Conservation (phyloP, 2,888 invertebrate species). For the Zeuzera pyrina region DNA sequence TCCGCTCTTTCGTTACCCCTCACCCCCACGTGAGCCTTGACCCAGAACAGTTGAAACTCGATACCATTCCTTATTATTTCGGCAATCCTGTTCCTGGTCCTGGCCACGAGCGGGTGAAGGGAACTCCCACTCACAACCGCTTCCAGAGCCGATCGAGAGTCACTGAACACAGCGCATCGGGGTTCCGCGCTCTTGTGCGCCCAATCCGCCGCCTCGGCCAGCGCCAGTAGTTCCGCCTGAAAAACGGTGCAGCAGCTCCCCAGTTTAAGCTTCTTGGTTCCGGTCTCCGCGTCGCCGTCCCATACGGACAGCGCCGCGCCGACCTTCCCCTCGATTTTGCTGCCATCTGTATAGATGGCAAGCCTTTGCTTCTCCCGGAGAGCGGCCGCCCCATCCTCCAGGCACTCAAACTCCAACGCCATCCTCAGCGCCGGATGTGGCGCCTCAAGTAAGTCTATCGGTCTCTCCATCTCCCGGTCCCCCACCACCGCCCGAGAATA, state of each 20-base stretch:
- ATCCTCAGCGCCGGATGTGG: not conserved
- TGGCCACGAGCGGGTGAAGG: conserved; percentile 2
- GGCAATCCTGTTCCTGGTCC: not conserved
- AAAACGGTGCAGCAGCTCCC: not conserved
- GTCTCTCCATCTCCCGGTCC: not conserved
- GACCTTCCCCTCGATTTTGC: not conserved
- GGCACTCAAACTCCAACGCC: not conserved
- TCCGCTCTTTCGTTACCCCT: conserved; percentile 9
- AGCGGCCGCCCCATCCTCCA: no score
- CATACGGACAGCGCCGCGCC: not conserved
- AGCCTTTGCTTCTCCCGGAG: not conserved
- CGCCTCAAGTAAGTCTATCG: not conserved
- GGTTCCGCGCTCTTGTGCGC: not conserved
- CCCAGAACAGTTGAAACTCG: conserved; percentile 5
- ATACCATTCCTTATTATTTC: no score
- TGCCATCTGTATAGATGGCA: not conserved
- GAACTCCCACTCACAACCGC: not conserved
- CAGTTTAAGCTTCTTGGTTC: not conserved
- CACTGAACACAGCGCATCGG: conserved; percentile 2
- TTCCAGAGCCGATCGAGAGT: conserved; percentile 3
- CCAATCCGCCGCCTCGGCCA: not conserved
- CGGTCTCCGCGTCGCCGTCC: not conserved
- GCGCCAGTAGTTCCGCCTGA: not conserved
- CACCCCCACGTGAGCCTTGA: conserved; percentile 9
- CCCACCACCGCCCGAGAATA: not conserved